Evolutionary conservation across 2,888 invertebrate genomes (phyloP), one percentile per base, ranked within the genome.

Genomic region (Limenitis camilla): DNA sequence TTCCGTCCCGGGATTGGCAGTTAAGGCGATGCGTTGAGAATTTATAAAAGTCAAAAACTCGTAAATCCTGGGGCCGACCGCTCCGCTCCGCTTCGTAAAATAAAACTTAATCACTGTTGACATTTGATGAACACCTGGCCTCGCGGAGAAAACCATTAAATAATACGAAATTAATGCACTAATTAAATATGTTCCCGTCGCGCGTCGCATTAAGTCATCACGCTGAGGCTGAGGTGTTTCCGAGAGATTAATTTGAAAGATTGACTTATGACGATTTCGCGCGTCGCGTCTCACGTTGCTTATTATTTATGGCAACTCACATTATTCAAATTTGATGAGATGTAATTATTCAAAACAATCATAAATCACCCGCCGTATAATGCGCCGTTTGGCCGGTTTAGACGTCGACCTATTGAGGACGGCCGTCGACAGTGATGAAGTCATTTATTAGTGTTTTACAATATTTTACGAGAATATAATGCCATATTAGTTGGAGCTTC

Each of bases 261-360:
- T 83, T 84, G 82, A 83, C 81, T 82, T 81, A 81, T 78, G 75
- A 75, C 72, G 71, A 74, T 78, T 78, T 78, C 70, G 78, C 78
- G 73, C 74, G 72, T 73, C 72, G 72, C 71, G 65, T 71, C 64
- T 69, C 75, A 69, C 65, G 66, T 68, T 67, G 71, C 70, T 76
- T 78, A 62, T 67, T 65, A 81, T 83, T 83, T 83, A 81, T 78
- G 76, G 81, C 73, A 74, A 78, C 74, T 77, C 74, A 74, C 77
- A 79, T 83, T 86, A 86, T 85, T 85, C 79, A 85, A 85, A 85
- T 85, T 85, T 84, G 84, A 87, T 86, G 83, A 80, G 82, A 80
- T 80, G 78, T 83, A 78, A 86, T 86, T 84, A 85, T 76, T 85
- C 85, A 84, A 81, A 84, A 81, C 81, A 82, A 61, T 66, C 71